These are phyloP conservation scores for Atlantisia rogersi DNA, from an alignment of 2,113 vertebrate genomes.

Conservation along the genomic window DNA sequence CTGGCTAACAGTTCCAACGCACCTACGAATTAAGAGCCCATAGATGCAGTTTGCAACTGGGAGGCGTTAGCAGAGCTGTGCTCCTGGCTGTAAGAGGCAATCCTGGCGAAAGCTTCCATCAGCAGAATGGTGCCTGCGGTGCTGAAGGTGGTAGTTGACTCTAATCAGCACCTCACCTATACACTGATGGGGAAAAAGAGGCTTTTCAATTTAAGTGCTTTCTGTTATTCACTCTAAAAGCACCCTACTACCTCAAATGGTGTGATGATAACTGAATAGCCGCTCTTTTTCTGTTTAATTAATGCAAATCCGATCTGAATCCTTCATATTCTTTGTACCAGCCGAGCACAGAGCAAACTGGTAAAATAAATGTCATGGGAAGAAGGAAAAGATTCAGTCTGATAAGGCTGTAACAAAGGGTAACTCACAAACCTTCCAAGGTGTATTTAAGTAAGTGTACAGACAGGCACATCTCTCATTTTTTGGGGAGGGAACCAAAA, in stretches of 20 bases:
- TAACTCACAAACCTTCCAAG: background rate
- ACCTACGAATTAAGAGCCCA: background rate
- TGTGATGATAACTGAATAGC: background rate
- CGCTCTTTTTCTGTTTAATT: background rate
- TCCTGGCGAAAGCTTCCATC: background rate
- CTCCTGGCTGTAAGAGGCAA: background rate
- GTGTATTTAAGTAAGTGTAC: background rate
- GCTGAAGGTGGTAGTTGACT: background rate
- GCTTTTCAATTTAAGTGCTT: background rate
- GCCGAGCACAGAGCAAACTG: background rate
- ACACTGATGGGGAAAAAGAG: background rate
- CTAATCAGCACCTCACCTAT: background rate
- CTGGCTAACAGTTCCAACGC: background rate
- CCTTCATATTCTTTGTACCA: background rate
- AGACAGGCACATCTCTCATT: background rate
- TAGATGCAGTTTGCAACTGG: rapidly evolving
- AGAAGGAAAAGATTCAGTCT: background rate
- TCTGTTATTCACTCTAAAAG: background rate
- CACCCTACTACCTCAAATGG: background rate
- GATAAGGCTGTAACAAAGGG: background rate
- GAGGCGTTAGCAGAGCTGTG: background rate
- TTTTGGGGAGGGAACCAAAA: background rate
- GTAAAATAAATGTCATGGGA: background rate
- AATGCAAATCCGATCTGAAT: background rate
- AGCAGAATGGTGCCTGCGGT: background rate